Base-by-base conservation (phyloP, 2,888 invertebrate species). In the Fragum sueziense region DNA sequence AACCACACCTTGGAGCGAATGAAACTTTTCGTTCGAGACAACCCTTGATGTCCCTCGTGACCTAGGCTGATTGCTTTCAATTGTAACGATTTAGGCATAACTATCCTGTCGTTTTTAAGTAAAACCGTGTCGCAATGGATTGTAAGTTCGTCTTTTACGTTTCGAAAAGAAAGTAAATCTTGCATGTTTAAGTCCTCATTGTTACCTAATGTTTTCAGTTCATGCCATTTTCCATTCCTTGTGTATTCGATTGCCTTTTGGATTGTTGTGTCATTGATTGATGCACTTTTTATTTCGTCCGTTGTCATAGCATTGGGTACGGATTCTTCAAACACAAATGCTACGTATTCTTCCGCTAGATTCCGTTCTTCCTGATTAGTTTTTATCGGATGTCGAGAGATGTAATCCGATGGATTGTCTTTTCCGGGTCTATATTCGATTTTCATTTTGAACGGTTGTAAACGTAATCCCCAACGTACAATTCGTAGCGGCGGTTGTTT, bases 361-460 rank as follows among this genome's bases (percentile, higher is more conserved):
- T 79, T 79, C 67, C 65, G 74, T 59, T 3, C 29, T 33, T 52
- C 25, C 7, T 70, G 31, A 20, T 70, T 14, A n/a, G 3, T 14
- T 61, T 47, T 72, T 20, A 62, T 9, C 2, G 86, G 86, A 27
- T 88, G 87, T n/a, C 85, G 59, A 0, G 82, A 82, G 70, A 85
- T 62, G 76, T 86, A 83, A 74, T 89, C 88, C 7, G 85, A 85
- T 20, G 87, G 86, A 68, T 88, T 90, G 51, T 85, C 80, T 27
- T 29, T 61, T 9, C 88, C 87, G 20, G 84, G 81, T 20, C 57
- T 70, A 61, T 87, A 88, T 37, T 61, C 29, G 9, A 87, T 80
- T 1, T 34, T 81, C 34, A 85, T 54, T 25, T 83, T 74, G 72
- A 87, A 88, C 34, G 81, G 82, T 68, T 85, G 85, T 27, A 88